phyloP scores from a whole-genome alignment of 2,888 invertebrate species.

The Nomada ruficornis region DNA sequence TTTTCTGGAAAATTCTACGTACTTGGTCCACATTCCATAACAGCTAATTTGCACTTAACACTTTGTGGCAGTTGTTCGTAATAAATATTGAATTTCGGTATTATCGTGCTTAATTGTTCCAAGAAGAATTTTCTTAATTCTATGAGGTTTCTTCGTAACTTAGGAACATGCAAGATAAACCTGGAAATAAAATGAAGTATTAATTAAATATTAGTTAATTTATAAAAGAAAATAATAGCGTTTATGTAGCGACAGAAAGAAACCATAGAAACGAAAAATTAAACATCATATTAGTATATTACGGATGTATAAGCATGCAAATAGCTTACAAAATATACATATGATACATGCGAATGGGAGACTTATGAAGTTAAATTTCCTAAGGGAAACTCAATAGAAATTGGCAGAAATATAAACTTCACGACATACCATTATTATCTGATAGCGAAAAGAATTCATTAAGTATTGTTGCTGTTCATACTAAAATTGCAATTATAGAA shows the following conservation, averaged over 20 bases:
- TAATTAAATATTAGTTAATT: slow-evolving; percentile 8
- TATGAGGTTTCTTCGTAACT: slow-evolving; percentile 88
- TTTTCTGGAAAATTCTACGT: slow-evolving; percentile 71
- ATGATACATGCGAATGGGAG: background rate
- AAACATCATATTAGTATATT: background rate
- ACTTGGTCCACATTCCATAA: slow-evolving; percentile 88
- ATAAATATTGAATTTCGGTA: slow-evolving; percentile 84
- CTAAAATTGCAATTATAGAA: no score
- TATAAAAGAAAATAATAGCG: slow-evolving; percentile 4
- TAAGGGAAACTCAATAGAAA: background rate
- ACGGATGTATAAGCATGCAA: slow-evolving; percentile 7
- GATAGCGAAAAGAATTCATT: background rate
- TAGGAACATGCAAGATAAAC: slow-evolving; percentile 89
- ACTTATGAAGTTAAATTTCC: background rate
- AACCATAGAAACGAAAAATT: background rate
- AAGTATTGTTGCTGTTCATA: no score
- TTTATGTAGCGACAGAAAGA: background rate
- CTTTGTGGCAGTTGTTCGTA: slow-evolving; percentile 78
- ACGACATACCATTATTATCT: background rate
- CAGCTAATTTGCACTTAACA: slow-evolving; percentile 87
- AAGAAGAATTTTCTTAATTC: slow-evolving; percentile 87
- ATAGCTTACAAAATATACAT: background rate
- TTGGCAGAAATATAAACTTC: background rate
- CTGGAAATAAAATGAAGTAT: slow-evolving; percentile 83
- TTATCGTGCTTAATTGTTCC: slow-evolving; percentile 86